Conservation (phyloP, 1,140 invertebrate species). For the Calephelis nemesis region DNA sequence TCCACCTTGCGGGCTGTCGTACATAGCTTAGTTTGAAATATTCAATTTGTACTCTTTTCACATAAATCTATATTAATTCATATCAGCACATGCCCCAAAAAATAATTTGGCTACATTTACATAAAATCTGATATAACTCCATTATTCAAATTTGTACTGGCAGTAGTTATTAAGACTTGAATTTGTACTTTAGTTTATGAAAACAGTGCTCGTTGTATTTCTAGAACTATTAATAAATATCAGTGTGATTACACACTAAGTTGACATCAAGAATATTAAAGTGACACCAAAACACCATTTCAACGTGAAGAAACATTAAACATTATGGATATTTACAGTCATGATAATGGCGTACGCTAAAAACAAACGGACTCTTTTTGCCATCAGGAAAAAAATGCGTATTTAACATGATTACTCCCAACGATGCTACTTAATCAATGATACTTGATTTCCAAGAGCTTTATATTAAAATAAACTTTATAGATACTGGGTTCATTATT, state of each 20-base stretch:
- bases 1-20: conserved; percentile 58
- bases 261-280: conserved; percentile 50
- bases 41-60: conserved; percentile 60
- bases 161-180: conserved; percentile 73
- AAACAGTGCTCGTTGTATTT: conserved; percentile 63
- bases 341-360: conserved; percentile 30
- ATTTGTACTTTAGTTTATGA: conserved; percentile 79
- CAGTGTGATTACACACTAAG: conserved; percentile 44
- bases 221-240: conserved; percentile 43
- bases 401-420: no score
- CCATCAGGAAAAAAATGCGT: no score
- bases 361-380: not conserved
- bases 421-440: no score
- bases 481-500: no score
- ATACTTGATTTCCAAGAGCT: no score
- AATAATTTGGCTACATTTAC: conserved; percentile 77
- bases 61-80: conserved; percentile 64
- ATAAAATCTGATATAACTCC: conserved; percentile 66
- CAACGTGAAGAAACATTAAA: conserved; percentile 43
- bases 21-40: conserved; percentile 37
- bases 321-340: conserved; percentile 57
- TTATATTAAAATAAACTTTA: no score
- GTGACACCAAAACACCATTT: conserved; percentile 56
- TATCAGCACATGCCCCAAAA: conserved; percentile 66
- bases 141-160: conserved; percentile 77